These are phyloP conservation scores for Ptyas mucosa DNA, from an alignment of 2,113 vertebrate genomes.

Conservation along the genomic window DNA sequence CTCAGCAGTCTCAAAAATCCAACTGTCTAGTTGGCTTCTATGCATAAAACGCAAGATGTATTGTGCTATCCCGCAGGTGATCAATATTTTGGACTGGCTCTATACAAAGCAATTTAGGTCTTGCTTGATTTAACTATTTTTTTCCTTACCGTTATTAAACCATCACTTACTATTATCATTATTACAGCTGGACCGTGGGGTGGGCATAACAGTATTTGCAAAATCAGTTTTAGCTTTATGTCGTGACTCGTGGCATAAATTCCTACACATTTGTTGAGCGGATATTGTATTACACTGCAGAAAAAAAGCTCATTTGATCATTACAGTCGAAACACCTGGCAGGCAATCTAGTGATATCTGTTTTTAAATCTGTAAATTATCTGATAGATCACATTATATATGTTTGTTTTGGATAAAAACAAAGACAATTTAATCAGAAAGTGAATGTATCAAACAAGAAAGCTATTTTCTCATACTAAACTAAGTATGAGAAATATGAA, in stretches of 20 bases:
- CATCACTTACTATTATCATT: not conserved
- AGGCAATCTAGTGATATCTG: not conserved
- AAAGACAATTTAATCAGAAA: not conserved
- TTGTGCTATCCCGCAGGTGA: not conserved
- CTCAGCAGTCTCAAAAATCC: not conserved
- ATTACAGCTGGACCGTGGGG: not conserved
- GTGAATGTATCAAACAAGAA: not conserved
- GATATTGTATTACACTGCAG: not conserved
- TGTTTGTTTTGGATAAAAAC: not conserved
- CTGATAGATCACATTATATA: not conserved
- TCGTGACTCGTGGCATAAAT: not conserved
- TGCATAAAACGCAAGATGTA: not conserved
- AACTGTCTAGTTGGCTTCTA: not conserved
- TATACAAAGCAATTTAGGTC: not conserved
- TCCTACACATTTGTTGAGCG: not conserved
- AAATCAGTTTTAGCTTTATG: not conserved
- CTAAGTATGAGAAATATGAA: not conserved
- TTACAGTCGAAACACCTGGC: not conserved
- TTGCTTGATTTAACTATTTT: not conserved
- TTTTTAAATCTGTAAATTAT: not conserved
- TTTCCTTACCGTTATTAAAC: not conserved
- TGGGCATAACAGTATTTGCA: not conserved
- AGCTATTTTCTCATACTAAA: not conserved
- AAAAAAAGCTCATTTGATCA: not conserved
- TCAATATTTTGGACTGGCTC: not conserved